Evolutionary conservation across 2,888 invertebrate species (phyloP).

Genomic region (Autographa gamma): DNA sequence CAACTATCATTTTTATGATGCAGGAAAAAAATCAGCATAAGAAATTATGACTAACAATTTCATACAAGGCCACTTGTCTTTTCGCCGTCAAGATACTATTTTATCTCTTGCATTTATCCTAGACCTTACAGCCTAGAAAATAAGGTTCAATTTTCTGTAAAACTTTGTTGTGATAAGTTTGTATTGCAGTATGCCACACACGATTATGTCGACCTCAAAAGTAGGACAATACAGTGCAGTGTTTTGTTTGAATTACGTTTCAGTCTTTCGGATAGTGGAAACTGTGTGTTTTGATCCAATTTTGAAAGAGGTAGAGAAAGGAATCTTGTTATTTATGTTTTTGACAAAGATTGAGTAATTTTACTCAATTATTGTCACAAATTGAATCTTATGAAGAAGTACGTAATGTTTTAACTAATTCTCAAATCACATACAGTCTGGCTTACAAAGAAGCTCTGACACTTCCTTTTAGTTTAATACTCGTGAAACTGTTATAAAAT

Average conservation of each 20-base stretch:
- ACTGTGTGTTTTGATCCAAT: conserved; percentile 18
- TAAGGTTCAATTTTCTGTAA: conserved; percentile 1
- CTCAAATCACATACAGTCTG: too few species aligned
- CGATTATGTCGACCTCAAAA: conserved; percentile 52
- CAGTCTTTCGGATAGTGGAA: conserved; percentile 16
- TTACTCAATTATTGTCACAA: too few species aligned
- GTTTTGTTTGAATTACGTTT: conserved; percentile 48
- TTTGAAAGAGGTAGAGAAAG: not conserved
- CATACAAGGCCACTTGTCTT: conserved; percentile 30
- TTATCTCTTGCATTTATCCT: not conserved
- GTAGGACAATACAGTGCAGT: conserved; percentile 55
- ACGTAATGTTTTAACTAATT: too few species aligned
- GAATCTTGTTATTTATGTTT: not conserved
- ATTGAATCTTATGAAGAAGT: too few species aligned
- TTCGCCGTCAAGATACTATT: conserved; percentile 17
- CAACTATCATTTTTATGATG: conserved; percentile 43
- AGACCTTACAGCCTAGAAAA: fast-evolving
- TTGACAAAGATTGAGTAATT: not conserved
- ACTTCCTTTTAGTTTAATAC: too few species aligned
- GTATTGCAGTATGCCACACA: conserved; percentile 38
- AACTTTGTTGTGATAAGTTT: conserved; percentile 14
- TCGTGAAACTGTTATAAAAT: too few species aligned
- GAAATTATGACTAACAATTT: conserved; percentile 38
- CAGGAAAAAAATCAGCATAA: conserved; percentile 45
- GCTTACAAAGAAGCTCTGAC: too few species aligned